Evolutionary conservation across 2,888 invertebrate species (phyloP).

Genomic region (Teleogryllus oceanicus): DNA sequence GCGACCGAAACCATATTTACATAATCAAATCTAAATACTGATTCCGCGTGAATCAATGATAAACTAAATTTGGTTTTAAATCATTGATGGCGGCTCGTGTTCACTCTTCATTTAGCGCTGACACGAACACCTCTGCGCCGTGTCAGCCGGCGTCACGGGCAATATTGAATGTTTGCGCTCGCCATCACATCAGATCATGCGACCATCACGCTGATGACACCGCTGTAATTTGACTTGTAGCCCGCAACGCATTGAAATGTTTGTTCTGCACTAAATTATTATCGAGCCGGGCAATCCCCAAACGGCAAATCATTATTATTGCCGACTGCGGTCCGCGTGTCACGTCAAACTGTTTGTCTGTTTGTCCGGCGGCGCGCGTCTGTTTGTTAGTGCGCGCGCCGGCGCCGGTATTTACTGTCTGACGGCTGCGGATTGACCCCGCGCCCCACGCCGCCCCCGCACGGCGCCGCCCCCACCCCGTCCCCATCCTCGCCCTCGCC

Average conservation of each 20-base stretch:
- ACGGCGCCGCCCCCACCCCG: neutral
- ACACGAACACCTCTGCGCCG: slow-evolving; percentile 18
- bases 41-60: slow-evolving; percentile 23
- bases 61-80: slow-evolving; percentile 24
- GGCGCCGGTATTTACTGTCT: slow-evolving; percentile 32
- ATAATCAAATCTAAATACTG: slow-evolving; percentile 25
- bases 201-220: slow-evolving; percentile 26
- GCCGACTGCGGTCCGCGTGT: slow-evolving; percentile 20
- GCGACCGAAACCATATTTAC: slow-evolving; percentile 24
- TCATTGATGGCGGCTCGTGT: slow-evolving; percentile 23
- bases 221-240: slow-evolving; percentile 32
- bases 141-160: neutral
- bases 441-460: neutral
- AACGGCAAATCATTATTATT: slow-evolving; percentile 31
- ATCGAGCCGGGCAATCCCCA: slow-evolving; percentile 21
- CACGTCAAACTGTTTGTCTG: slow-evolving; percentile 18
- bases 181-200: slow-evolving; percentile 28
- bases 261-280: slow-evolving; percentile 32
- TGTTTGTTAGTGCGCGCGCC: slow-evolving; percentile 20
- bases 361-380: slow-evolving; percentile 22
- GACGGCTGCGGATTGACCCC: slow-evolving; percentile 30
- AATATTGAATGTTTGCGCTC: slow-evolving; percentile 31
- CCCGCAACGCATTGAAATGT: slow-evolving; percentile 29
- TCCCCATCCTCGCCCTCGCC: neutral
- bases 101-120: slow-evolving; percentile 22